Evolutionary conservation across 2,113 vertebrate species (phyloP).

Genomic region (Penelope pileata): DNA sequence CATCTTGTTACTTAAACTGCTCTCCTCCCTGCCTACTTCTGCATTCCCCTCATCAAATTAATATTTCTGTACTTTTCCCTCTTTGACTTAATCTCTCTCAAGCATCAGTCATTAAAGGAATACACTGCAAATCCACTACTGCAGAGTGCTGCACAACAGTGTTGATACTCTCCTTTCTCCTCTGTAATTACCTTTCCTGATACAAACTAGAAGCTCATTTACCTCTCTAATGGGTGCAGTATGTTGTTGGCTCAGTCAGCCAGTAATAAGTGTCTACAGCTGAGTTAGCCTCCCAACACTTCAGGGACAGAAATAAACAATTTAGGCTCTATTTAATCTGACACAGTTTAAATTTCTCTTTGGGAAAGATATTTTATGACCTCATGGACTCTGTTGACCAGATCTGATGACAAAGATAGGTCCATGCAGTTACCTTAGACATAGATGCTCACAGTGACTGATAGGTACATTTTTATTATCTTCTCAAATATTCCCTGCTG

Average conservation of each 20-base stretch:
- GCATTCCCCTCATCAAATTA: not conserved
- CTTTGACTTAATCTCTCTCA: not conserved
- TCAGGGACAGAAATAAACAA: not conserved
- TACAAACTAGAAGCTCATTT: not conserved
- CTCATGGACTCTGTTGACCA: not conserved
- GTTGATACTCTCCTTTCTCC: not conserved
- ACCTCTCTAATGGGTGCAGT: not conserved
- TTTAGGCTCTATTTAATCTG: not conserved
- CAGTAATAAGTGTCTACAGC: not conserved
- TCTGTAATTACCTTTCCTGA: not conserved
- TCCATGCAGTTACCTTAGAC: not conserved
- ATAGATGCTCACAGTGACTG: not conserved
- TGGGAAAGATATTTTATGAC: not conserved
- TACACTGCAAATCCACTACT: not conserved
- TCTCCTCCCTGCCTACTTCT: not conserved
- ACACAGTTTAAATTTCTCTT: not conserved
- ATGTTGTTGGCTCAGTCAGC: not conserved
- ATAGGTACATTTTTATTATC: not conserved
- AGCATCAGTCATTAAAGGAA: not conserved
- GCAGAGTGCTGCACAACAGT: not conserved
- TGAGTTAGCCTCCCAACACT: not conserved
- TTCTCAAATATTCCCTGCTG: conserved; percentile 8
- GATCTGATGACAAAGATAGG: not conserved
- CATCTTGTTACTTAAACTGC: not conserved
- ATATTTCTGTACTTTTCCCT: not conserved